These are phyloP conservation scores for Sturnira hondurensis DNA, from an alignment of 2,113 vertebrate genomes.

Conservation along the genomic window DNA sequence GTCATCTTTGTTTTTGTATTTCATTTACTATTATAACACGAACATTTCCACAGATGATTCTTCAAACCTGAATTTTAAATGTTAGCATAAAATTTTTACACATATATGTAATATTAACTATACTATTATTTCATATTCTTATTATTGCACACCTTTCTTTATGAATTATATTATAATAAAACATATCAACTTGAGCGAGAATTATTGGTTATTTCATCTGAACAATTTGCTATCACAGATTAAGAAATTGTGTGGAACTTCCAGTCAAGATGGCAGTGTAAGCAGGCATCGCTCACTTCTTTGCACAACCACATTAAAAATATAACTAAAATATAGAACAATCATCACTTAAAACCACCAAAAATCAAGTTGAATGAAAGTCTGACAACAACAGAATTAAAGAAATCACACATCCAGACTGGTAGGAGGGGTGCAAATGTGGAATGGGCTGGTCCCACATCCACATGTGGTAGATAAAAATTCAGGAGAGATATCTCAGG, in stretches of 20 bases:
- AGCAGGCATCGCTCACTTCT: no score
- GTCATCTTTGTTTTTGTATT: neutral
- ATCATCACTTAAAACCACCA: no score
- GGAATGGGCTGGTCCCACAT: no score
- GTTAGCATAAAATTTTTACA: neutral
- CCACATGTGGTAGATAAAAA: no score
- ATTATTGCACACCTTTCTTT: neutral
- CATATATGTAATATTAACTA: neutral
- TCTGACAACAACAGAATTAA: no score
- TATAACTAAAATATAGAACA: no score
- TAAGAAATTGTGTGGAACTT: neutral
- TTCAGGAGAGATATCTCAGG: no score
- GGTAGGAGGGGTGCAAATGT: no score
- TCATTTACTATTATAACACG: neutral
- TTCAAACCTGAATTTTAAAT: conserved; percentile 20
- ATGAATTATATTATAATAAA: neutral
- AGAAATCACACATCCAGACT: no score
- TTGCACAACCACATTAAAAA: no score
- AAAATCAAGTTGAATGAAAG: no score
- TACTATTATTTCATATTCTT: neutral
- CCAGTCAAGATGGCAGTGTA: no score
- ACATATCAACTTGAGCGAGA: neutral
- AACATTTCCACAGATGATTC: neutral
- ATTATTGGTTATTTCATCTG: neutral
- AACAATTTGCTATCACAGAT: neutral